Percentiles rank a stretch among this genome's conserved stretches.
Conservation (phyloP, 2,797 vertebrate genomes). For the Malacoctenus gilli region DNA sequence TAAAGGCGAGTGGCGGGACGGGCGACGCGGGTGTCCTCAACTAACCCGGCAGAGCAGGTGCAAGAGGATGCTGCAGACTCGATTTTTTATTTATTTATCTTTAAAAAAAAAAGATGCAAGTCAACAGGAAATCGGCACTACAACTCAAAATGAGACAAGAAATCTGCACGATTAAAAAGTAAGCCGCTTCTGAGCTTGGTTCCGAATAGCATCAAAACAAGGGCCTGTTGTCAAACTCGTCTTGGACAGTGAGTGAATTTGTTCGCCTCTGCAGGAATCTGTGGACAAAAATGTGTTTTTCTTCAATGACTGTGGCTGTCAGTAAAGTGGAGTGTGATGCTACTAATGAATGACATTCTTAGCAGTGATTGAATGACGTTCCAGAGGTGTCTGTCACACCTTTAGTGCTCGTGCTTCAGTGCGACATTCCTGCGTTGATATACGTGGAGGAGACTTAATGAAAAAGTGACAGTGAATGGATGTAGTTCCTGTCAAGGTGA, state of each 20-base stretch:
- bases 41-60: conserved; percentile 36
- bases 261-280: background rate
- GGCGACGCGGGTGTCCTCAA: conserved; percentile 15
- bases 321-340: background rate
- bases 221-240: no score
- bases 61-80: conserved; percentile 26
- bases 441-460: background rate
- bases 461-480: conserved; percentile 19
- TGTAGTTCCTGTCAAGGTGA: conserved; percentile 35
- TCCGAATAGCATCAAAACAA: no score
- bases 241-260: no score
- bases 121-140: background rate
- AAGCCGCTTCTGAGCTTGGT: no score
- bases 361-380: background rate
- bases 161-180: no score
- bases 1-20: conserved; percentile 16
- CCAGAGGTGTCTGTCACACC: background rate
- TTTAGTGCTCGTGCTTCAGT: background rate
- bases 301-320: no score
- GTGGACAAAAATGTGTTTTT: background rate
- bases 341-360: background rate
- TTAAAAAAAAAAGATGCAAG: background rate
- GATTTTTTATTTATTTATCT: no score
- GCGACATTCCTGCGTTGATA: background rate
- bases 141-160: background rate